Evolutionary conservation across 2,797 vertebrate genomes (phyloP), one percentile per base, ranked within the genome.

Genomic region (Cyprinella venusta): DNA sequence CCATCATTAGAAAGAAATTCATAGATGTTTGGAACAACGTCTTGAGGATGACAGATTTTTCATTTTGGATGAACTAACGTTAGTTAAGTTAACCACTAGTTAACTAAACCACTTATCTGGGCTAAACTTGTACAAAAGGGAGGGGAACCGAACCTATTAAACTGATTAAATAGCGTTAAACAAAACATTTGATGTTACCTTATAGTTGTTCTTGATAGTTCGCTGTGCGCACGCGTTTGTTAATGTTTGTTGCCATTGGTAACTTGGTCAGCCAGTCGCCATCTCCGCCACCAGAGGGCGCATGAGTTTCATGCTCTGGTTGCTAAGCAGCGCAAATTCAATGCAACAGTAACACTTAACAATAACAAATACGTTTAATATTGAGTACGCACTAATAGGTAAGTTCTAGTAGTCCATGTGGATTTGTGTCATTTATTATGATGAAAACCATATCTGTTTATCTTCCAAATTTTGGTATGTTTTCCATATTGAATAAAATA

Each of bases 161-260:
- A 48, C 15, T 45, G 42, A 13, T 15, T 15, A 30, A 30, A 3
- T 15, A 18, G 45, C 13, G 45, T 5, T 48, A 48, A 15, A 15
- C 13, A 48, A 15, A 74, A 42, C 38, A n/a, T n/a, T 56, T 74
- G 16, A 26, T 2, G 61, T 68, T 82, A 76, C 81, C 81, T 82
- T 81, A 6, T 65, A 6, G 52, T 24, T 42, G 38, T 26, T 54
- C 24, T 30, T 40, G 45, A 54, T 79, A 71, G 6, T 42, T 70
- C 40, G 8, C 7, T 38, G 16, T 9, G 38, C 72, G 18, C 24
- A 18, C 26, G 63, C 36, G 24, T 45, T 59, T 59, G 72, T 81
- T 76, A 21, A 12, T 24, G 6, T 38, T 15, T 8, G 87, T 88
- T 85, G 67, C 68, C 79, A 80, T 50, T 82, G 79, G 86, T 78